phyloP scores from a whole-genome alignment of 1,140 invertebrate species.

The Cydia amplana region DNA sequence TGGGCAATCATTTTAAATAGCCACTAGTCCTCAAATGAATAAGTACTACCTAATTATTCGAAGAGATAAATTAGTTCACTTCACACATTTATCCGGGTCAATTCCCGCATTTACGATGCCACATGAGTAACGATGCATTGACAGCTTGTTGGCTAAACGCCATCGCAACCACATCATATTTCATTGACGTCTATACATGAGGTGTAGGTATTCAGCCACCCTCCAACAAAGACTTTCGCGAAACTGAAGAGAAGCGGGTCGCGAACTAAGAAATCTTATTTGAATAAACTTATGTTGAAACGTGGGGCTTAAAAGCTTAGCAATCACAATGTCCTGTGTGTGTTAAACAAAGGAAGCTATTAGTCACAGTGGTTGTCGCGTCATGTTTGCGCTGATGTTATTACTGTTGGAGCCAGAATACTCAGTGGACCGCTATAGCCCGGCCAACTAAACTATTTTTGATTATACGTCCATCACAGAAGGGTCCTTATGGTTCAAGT shows the following conservation, averaged over 20 bases:
- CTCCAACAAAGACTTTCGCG: background rate
- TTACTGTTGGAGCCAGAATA: too few species aligned
- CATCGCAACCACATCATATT: background rate
- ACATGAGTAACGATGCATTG: background rate
- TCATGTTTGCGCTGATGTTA: background rate
- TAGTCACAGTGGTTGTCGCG: background rate
- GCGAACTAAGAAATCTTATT: background rate
- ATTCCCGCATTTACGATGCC: background rate
- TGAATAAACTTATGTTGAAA: background rate
- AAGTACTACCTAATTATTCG: too few species aligned
- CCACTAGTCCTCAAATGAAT: too few species aligned
- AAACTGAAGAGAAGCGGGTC: background rate
- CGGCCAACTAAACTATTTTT: too few species aligned
- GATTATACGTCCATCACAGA: too few species aligned
- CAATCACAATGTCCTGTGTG: slow-evolving; percentile 15
- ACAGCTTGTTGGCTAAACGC: background rate
- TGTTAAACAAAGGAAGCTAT: background rate
- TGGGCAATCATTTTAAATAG: too few species aligned
- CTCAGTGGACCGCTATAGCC: too few species aligned
- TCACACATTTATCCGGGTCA: background rate
- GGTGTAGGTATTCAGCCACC: background rate
- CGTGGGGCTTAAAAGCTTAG: slow-evolving; percentile 25
- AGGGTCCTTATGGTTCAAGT: too few species aligned
- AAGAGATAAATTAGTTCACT: too few species aligned
- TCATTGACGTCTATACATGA: background rate